phyloP scores from a whole-genome alignment of 1,140 invertebrate species.

The Doryteuthis pealeii region DNA sequence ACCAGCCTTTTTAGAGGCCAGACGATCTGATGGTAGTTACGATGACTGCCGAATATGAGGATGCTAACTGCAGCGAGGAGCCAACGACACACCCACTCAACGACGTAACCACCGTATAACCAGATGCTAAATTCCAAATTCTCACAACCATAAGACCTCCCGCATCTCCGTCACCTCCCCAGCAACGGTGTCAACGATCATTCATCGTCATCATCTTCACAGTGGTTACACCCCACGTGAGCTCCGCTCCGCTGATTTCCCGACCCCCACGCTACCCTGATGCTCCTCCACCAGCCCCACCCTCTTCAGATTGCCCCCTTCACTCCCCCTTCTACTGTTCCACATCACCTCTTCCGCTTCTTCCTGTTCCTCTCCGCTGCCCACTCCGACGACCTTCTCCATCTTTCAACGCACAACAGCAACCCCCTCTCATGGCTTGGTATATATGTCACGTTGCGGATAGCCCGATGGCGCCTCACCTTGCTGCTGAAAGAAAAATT shows the following conservation, averaged over 20 bases:
- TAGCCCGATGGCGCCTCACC: not conserved
- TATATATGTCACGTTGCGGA: too few relatives aligned
- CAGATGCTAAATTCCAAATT: not conserved
- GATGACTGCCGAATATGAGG: not conserved
- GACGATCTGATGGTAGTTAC: too few relatives aligned
- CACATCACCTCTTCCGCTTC: not conserved
- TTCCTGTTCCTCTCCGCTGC: not conserved
- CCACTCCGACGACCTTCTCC: not conserved
- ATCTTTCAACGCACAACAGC: not conserved
- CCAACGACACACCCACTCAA: not conserved
- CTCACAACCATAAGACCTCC: not conserved
- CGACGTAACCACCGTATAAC: too few relatives aligned
- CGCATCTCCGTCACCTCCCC: not conserved
- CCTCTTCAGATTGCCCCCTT: not conserved
- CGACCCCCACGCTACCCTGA: not conserved
- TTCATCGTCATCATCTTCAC: not conserved
- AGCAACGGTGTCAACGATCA: not conserved
- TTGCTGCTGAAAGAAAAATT: slow-evolving; percentile 5
- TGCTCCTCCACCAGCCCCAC: not conserved
- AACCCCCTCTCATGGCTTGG: too few relatives aligned
- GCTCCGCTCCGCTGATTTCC: not conserved
- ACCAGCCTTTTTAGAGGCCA: not conserved
- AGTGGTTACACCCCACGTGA: not conserved
- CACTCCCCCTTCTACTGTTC: not conserved
- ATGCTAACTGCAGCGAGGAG: not conserved